Evolutionary conservation across 2,888 invertebrate species (phyloP).

Genomic region (Melikaiella ostensackeni): DNA sequence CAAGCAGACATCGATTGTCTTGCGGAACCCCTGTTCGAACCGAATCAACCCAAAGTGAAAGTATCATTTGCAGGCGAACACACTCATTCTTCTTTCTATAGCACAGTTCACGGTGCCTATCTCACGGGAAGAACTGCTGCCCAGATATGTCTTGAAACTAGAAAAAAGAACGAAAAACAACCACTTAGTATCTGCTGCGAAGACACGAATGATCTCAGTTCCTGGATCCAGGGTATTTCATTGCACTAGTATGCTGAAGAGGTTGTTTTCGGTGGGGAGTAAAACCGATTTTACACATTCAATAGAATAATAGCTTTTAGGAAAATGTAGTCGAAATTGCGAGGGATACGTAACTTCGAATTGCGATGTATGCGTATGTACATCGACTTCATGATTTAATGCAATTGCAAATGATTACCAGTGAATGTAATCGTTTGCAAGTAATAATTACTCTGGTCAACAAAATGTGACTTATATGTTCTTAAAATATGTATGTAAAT

Average conservation of each 20-base stretch:
- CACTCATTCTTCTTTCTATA: constrained; percentile 95
- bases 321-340: not conserved
- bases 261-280: not conserved
- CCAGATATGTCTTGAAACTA: constrained; percentile 81
- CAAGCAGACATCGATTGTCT: constrained; percentile 93
- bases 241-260: constrained; percentile 79
- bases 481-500: no score
- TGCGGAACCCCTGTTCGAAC: constrained; percentile 88
- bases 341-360: no score
- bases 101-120: constrained; percentile 96
- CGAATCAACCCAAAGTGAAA: constrained; percentile 84
- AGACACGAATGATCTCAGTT: constrained; percentile 88
- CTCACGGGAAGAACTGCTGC: constrained; percentile 91
- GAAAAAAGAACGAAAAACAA: constrained; percentile 80
- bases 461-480: no score
- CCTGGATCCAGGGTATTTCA: constrained; percentile 93
- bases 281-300: not conserved
- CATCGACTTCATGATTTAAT: no score
- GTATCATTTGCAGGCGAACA: constrained; percentile 94
- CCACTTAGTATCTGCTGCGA: constrained; percentile 86
- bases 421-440: no score
- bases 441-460: no score
- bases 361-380: no score
- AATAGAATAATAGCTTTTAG: not conserved
- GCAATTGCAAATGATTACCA: no score